phyloP scores from a whole-genome alignment of 2,888 invertebrate genomes.

The Dicycla oo region DNA sequence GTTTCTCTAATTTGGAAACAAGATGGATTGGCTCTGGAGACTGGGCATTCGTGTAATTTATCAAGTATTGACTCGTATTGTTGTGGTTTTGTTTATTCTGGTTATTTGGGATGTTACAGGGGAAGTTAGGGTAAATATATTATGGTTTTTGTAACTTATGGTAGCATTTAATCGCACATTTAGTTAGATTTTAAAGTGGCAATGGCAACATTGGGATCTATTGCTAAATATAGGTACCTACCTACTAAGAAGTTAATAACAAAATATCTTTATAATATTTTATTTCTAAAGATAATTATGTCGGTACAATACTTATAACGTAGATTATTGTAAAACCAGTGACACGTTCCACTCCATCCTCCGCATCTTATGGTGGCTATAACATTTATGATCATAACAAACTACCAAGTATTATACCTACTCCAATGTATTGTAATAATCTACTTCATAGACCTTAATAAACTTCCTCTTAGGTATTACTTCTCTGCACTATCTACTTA shows the following conservation, averaged over 20 bases:
- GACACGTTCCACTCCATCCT: no score
- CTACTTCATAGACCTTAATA: background rate
- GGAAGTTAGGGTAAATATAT: constrained; percentile 44
- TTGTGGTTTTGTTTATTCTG: constrained; percentile 74
- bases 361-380: no score
- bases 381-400: no score
- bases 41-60: constrained; percentile 75
- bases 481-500: no score
- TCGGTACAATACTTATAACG: background rate
- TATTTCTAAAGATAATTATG: background rate
- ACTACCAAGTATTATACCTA: background rate
- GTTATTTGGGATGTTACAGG: constrained; percentile 48
- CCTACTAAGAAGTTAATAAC: background rate
- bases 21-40: constrained; percentile 79
- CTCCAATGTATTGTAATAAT: background rate
- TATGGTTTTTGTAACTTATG: constrained; percentile 30
- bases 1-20: constrained; percentile 78
- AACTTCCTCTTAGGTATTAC: background rate
- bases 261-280: background rate
- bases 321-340: background rate
- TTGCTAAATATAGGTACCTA: background rate
- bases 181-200: background rate
- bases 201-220: background rate
- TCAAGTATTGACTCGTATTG: constrained; percentile 78
- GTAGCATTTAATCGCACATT: background rate